phyloP scores from a whole-genome alignment of 2,113 vertebrate species.

The Calonectris borealis region DNA sequence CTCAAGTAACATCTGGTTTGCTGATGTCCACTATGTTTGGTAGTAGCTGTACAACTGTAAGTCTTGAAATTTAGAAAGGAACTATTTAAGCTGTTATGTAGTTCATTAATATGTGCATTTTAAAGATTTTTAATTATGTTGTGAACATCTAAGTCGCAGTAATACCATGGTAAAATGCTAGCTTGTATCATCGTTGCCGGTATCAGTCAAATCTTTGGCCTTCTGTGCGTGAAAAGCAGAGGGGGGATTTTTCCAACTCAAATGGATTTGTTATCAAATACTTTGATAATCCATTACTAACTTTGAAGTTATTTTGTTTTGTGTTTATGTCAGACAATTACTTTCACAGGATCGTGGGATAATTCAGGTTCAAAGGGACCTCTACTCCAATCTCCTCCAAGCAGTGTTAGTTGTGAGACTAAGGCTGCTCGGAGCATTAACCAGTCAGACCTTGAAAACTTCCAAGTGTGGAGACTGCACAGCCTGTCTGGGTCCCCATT shows the following conservation, averaged over 20 bases:
- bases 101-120: not conserved
- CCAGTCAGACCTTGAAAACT: not conserved
- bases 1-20: not conserved
- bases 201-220: not conserved
- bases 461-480: not conserved
- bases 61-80: not conserved
- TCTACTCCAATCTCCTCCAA: not conserved
- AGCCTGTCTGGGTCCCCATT: not conserved
- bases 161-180: not conserved
- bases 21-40: not conserved
- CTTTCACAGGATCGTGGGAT: conserved; percentile 7
- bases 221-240: not conserved
- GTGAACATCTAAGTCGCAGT: not conserved
- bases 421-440: not conserved
- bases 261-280: not conserved
- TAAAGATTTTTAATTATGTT: not conserved
- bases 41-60: not conserved
- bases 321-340: not conserved
- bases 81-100: not conserved
- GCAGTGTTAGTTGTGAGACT: not conserved
- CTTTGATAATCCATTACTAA: not conserved
- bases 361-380: conserved; percentile 25
- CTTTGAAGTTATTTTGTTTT: conserved; percentile 25
- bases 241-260: not conserved
- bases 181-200: not conserved